Evolutionary conservation across 2,888 invertebrate genomes (phyloP).

Genomic region (Drosophila eohydei): DNA sequence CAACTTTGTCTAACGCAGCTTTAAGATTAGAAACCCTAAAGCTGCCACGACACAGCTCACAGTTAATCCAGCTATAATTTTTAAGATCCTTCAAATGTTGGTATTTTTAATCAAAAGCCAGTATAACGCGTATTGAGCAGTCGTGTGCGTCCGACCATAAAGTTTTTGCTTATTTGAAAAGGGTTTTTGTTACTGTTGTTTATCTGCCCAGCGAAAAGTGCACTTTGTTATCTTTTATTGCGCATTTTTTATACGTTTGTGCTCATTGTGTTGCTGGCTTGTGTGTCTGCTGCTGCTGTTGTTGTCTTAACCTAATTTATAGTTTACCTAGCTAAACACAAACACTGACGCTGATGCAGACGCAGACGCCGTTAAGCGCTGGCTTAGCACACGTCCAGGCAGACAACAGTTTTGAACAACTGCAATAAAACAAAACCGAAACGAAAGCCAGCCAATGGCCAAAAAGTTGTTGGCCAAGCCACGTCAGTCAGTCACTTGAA

Average conservation of each 20-base stretch:
- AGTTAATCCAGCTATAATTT: too few relatives aligned
- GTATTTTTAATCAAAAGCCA: not conserved
- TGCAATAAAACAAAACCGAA: conserved; percentile 76
- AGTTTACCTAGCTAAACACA: conserved; percentile 62
- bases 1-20: too few relatives aligned
- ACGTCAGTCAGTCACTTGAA: conserved; percentile 72
- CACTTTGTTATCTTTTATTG: conserved; percentile 82
- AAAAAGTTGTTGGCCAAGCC: conserved; percentile 49
- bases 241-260: conserved; percentile 68
- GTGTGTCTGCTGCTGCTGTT: conserved; percentile 26
- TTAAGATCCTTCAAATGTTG: too few relatives aligned
- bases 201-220: conserved; percentile 77
- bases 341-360: conserved; percentile 8
- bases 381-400: conserved; percentile 61
- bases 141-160: not conserved
- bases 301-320: conserved; percentile 80
- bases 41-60: too few relatives aligned
- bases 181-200: conserved; percentile 29
- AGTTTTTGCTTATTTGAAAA: not conserved
- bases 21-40: too few relatives aligned
- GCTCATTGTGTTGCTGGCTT: conserved; percentile 41
- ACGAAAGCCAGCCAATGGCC: conserved; percentile 42
- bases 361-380: conserved; percentile 39
- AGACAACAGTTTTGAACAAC: conserved; percentile 52
- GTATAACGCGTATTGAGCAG: conserved; percentile 1